These are phyloP conservation scores for Papilio helenus DNA, from an alignment of 1,140 invertebrate genomes.

Conservation along the genomic window DNA sequence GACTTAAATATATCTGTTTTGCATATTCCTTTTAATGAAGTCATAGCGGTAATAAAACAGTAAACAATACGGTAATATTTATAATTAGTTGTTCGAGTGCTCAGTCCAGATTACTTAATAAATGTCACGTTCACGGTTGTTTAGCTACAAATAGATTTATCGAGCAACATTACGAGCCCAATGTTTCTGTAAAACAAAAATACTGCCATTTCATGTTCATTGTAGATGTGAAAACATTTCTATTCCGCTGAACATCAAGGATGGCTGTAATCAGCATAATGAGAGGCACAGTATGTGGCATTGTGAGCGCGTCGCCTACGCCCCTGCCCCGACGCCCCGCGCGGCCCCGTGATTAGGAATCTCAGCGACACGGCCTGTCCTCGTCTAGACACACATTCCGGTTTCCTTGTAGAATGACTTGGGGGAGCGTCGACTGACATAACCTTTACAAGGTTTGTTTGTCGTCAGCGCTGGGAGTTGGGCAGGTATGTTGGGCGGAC, in stretches of 20 bases:
- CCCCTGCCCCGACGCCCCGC: not conserved
- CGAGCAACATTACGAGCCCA: not conserved
- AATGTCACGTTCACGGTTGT: constrained; percentile 1
- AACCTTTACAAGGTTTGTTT: constrained; percentile 33
- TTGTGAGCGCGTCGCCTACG: not conserved
- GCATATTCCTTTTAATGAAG: constrained; percentile 12
- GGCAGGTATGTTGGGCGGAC: not conserved
- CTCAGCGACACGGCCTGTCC: constrained; percentile 21
- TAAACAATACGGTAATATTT: constrained; percentile 8
- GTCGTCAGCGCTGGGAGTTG: not conserved
- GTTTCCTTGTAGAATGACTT: constrained; percentile 28
- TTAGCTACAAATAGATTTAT: not conserved
- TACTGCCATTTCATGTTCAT: constrained; percentile 7
- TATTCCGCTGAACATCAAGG: constrained; percentile 18
- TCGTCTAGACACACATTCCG: constrained; percentile 36
- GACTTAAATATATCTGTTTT: not conserved
- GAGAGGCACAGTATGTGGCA: constrained; percentile 21
- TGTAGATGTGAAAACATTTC: constrained; percentile 6
- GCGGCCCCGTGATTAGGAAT: constrained; percentile 20
- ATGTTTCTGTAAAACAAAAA: not conserved
- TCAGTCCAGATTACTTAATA: not conserved
- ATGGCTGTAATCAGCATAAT: constrained; percentile 36
- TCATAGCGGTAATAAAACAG: not conserved
- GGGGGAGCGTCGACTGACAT: constrained; percentile 22
- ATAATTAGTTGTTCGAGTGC: not conserved